A percentile compares a stretch with the other conserved stretches of the same genome.
These are phyloP conservation scores for Oligia latruncula DNA, from an alignment of 2,888 invertebrate genomes.

Conservation along the genomic window DNA sequence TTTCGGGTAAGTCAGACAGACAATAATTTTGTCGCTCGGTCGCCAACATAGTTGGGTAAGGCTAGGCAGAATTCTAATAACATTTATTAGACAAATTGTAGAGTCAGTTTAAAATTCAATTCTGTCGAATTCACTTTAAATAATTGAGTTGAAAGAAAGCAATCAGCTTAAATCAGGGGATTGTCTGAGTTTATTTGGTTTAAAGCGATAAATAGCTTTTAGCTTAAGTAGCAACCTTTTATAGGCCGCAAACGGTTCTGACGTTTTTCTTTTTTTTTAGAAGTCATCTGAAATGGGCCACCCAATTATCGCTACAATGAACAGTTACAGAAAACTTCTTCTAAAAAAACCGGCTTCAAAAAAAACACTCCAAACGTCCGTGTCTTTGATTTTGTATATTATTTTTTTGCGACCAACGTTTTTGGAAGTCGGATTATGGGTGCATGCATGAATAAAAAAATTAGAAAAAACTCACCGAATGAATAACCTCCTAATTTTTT, in stretches of 20 bases:
- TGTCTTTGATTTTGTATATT: no score
- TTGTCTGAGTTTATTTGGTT: constrained; percentile 54
- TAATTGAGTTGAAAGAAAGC: constrained; percentile 52
- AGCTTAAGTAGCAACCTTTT: constrained; percentile 40
- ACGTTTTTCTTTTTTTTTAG: not conserved
- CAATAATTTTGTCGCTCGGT: not conserved
- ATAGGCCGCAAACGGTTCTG: not conserved
- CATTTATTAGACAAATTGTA: constrained; percentile 17
- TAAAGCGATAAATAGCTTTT: constrained; percentile 53
- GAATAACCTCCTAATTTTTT: not conserved
- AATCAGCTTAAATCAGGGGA: constrained; percentile 54
- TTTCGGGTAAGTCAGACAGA: not conserved
- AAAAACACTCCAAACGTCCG: not conserved
- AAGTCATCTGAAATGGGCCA: not conserved
- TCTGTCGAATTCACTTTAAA: constrained; percentile 49
- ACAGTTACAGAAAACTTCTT: not conserved
- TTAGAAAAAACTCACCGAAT: not conserved
- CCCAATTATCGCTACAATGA: not conserved
- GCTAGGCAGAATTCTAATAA: constrained; percentile 1
- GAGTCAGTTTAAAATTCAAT: constrained; percentile 42
- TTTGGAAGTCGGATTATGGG: not conserved
- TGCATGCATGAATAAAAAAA: not conserved
- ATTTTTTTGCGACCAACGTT: not conserved
- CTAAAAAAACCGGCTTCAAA: not conserved
- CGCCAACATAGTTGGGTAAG: not conserved